Percentiles rank a stretch among this genome's conserved stretches.
phyloP scores from a whole-genome alignment of 2,797 vertebrate species.

The Melanotaenia trifasciata region DNA sequence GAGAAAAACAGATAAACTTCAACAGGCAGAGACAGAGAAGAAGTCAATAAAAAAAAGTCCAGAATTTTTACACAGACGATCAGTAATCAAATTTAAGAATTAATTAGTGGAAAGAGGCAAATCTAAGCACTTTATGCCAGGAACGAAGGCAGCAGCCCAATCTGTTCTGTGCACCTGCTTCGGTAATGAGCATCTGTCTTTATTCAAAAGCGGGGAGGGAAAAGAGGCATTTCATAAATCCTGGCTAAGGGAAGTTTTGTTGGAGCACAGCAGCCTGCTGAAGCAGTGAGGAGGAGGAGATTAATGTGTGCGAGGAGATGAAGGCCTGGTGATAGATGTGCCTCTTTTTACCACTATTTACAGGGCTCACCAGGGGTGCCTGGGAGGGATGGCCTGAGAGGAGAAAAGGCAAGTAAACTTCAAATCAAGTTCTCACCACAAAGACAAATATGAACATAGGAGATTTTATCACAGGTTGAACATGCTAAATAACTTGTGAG shows the following conservation, averaged over 20 bases:
- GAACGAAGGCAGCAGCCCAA: conserved; percentile 79
- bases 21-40: conserved; percentile 52
- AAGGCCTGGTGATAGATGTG: conserved; percentile 78
- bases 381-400: conserved; percentile 91
- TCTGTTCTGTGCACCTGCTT: conserved; percentile 85
- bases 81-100: conserved; percentile 85
- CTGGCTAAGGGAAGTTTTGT: conserved; percentile 77
- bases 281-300: conserved; percentile 76
- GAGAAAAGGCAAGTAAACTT: conserved; percentile 91
- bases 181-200: conserved; percentile 86
- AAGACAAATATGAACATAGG: conserved; percentile 59
- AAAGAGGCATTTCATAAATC: conserved; percentile 82
- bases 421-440: conserved; percentile 66
- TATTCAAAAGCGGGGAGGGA: conserved; percentile 80
- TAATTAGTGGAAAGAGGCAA: conserved; percentile 82
- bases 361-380: conserved; percentile 88
- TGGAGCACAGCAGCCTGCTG: conserved; percentile 71
- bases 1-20: conserved; percentile 68
- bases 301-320: conserved; percentile 75
- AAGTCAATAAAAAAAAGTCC: conserved; percentile 57
- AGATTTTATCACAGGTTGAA: conserved; percentile 71
- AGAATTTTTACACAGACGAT: conserved; percentile 75
- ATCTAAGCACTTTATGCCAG: conserved; percentile 78
- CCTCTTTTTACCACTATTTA: conserved; percentile 79
- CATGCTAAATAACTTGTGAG: conserved; percentile 56